Base-by-base conservation (phyloP, 1,140 invertebrate species). In the Monochamus saltuarius region DNA sequence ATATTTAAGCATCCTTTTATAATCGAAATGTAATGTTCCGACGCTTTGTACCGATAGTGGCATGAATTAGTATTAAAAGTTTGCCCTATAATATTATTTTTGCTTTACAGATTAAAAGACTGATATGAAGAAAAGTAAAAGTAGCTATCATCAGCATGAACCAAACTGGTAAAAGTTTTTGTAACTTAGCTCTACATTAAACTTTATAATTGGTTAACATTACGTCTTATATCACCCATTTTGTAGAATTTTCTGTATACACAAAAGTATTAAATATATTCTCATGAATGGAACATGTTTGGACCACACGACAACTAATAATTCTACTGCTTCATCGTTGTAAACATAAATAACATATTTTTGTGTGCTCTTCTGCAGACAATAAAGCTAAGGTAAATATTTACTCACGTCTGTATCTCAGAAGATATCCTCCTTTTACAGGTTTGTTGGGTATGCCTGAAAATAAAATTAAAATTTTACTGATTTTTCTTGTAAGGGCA, bases 341-440 rank as follows among this genome's bases (percentile, higher is more conserved):
- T 14, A 14, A 53, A 34, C 13, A n/a, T 7, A 36, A 53, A 36
- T 13, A 14, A n/a, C 14, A 53, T 19, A 36, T 35, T 7, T n/a
- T 53, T 19, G 29, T n/a, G 29, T 19, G 7, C 7, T 29, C 8
- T 14, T 14, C 29, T 53, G 14, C 34, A 53, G 14, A 14, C 29
- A 55, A 14, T 8, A 29, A 55, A 19, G 17, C 42, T 42, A 19
- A 42, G 17, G 36, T 19, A 68, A 14, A 17, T 19, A 13, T 22
- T 1, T 76, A 84, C 84, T 85, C 74, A 86, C 84, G 79, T 82
- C 83, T 84, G 69, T 85, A 86, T 37, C 84, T 79, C 46, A 85
- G 78, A 72, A 86, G 81, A 68, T 85, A 86, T 35, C 84, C 84
- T 57, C 83, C 83, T 75, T 86, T 86, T 67, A 86, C 81, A 74